Percentiles rank a stretch among this genome's conserved stretches.
phyloP scores from a whole-genome alignment of 2,113 vertebrate genomes.

The Ctenomys sociabilis region DNA sequence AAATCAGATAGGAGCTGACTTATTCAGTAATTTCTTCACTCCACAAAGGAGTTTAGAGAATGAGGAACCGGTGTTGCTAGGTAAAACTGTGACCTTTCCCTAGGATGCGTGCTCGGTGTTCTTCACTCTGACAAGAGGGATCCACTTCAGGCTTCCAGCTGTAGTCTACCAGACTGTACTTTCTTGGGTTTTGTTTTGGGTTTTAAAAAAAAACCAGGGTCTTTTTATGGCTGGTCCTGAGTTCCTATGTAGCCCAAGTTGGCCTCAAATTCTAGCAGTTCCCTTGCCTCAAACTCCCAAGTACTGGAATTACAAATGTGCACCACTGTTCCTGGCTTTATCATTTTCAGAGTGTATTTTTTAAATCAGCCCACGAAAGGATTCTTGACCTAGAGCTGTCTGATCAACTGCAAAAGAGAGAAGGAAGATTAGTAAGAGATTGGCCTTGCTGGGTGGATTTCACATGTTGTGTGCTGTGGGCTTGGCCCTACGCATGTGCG shows the following conservation, averaged over 20 bases:
- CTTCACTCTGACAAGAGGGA: not conserved
- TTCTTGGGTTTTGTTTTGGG: not conserved
- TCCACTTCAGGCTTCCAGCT: not conserved
- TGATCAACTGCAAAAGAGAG: not conserved
- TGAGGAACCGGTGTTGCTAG: not conserved
- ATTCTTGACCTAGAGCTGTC: not conserved
- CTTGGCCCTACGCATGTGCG: not conserved
- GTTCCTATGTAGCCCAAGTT: not conserved
- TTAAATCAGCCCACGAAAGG: not conserved
- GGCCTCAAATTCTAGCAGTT: not conserved
- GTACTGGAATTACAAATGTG: not conserved
- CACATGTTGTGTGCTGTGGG: not conserved
- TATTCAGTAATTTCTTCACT: not conserved
- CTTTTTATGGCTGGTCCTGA: not conserved
- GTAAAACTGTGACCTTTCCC: not conserved
- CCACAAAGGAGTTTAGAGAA: not conserved
- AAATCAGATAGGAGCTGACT: constrained; percentile 6
- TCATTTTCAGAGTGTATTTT: not conserved
- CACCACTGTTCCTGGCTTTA: not conserved
- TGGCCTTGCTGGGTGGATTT: not conserved
- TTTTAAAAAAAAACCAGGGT: not conserved
- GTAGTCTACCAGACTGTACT: not conserved
- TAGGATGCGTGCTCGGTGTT: not conserved
- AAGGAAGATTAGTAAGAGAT: no score
- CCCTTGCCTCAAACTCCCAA: not conserved